Base-by-base conservation (phyloP, 1,140 invertebrate species). In the Lucilia cuprina region DNA sequence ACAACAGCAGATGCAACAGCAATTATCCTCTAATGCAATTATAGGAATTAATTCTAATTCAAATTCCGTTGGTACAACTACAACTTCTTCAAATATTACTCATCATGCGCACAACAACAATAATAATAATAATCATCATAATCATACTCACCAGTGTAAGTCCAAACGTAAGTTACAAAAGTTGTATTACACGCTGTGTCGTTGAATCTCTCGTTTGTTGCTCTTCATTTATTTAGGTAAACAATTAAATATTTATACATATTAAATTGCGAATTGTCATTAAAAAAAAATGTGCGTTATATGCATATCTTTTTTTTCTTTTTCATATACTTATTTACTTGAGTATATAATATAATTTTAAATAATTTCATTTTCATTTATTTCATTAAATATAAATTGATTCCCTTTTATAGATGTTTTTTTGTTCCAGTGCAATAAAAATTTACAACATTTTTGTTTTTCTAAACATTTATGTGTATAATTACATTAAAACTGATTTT, bases 131-230 rank as follows among this genome's bases (percentile, higher is more conserved):
- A 87, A 87, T 78, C 89, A 86, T 83, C 85, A 86, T 35, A 55
- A 82, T 55, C 70, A 83, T 19, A 87, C 82, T 70, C 87, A 88
- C 25, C 85, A 87, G n/a, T 70, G 88, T 89, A 88, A 87, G 87
- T 88, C 88, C 84, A 90, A 90, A 89, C 89, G 89, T 87, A 90
- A 88, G 87, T 86, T 90, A 87, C 89, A 90, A 87, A 90, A 90
- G 88, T 86, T 90, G 87, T 90, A 90, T 90, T 90, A 89, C 89
- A 89, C 89, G 85, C 88, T 89, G 88, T 89, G 88, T 86, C 88
- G 88, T 87, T 89, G 89, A 89, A 88, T 80, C 77, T 80, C 41
- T 49, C 25, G 41, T 80, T 41, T 49, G 77, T 21, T 49, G 47
- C 50, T 80, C 9, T 78, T 78, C 14, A 17, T 41, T 41, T 41